Base-by-base conservation (phyloP, 2,113 vertebrate genomes). In the Chlamydotis undulata region DNA sequence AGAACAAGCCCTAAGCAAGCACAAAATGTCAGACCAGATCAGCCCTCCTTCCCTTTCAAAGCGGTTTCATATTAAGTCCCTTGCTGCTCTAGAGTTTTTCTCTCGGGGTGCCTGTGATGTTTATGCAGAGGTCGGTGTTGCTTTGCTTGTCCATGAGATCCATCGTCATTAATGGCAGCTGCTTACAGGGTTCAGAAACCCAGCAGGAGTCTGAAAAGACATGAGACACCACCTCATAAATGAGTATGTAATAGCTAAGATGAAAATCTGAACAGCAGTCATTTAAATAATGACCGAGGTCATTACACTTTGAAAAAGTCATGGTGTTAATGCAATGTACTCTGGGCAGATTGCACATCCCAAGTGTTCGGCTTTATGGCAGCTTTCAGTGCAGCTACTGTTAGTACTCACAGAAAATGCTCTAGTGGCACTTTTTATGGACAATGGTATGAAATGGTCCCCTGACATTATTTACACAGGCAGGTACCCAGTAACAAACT, bases 271-370 rank as follows among this genome's bases (percentile, higher is more conserved):
- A 78, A 39, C 64, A 55, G 79, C 64, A 53, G 43, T 28, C 88
- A 25, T 93, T 79, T 82, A 78, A 61, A 65, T 93, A 90, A 96
- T 82, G 90, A 81, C 73, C 69, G 65, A 84, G 76, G 56, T 90
- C 65, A 39, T 90, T 53, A 73, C 19, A 74, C 35, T 68, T 50
- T 73, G 52, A 31, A 64, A 60, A 78, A 93, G 75, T 43, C 81
- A 49, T 65, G 16, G 65, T 24, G 39, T 39, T 59, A 29, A 95
- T 56, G 71, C 25, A 16, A 14, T 23, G 37, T 24, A 18, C 63
- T 73, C 29, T 4, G 4, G 59, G 83, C 67, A 90, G 71, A 82
- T 19, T 35, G 41, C 41, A 41, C 67, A 25, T 77, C 52, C 65
- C 89, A 19, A 83, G 67, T 4, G 21, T 47, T 81, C 0, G 7